Evolutionary conservation across 2,888 invertebrate species (phyloP).

Genomic region (Bibio marci): DNA sequence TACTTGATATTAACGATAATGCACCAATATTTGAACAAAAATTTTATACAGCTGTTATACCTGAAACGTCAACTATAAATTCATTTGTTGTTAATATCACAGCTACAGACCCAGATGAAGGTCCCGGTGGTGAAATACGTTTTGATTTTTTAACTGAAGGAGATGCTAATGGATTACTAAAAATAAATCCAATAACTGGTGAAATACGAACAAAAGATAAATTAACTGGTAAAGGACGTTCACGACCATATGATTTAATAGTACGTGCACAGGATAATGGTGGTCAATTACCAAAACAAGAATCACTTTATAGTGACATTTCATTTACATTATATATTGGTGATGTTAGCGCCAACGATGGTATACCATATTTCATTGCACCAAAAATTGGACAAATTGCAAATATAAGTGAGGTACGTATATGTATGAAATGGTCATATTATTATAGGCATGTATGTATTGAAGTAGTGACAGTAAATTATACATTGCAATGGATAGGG

Average conservation of each 20-base stretch:
- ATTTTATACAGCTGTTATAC: conserved; percentile 52
- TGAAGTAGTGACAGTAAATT: no score
- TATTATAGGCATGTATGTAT: no score
- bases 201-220: conserved; percentile 44
- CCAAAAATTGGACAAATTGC: conserved; percentile 54
- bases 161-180: conserved; percentile 52
- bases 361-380: conserved; percentile 55
- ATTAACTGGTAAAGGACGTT: conserved; percentile 58
- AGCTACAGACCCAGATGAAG: conserved; percentile 63
- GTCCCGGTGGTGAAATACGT: conserved; percentile 47
- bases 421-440: no score
- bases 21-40: conserved; percentile 47
- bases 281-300: conserved; percentile 30
- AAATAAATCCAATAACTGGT: conserved; percentile 46
- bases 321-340: conserved; percentile 51
- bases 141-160: conserved; percentile 59
- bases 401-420: conserved; percentile 44
- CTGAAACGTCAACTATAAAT: conserved; percentile 53
- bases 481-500: no score
- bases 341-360: conserved; percentile 66
- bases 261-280: conserved; percentile 56
- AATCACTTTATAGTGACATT: conserved; percentile 40
- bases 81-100: conserved; percentile 47
- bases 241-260: conserved; percentile 50
- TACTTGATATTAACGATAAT: conserved; percentile 66